These are phyloP conservation scores for Scaptodrosophila latifasciaeformis DNA, from an alignment of 2,888 invertebrate genomes.

Conservation along the genomic window DNA sequence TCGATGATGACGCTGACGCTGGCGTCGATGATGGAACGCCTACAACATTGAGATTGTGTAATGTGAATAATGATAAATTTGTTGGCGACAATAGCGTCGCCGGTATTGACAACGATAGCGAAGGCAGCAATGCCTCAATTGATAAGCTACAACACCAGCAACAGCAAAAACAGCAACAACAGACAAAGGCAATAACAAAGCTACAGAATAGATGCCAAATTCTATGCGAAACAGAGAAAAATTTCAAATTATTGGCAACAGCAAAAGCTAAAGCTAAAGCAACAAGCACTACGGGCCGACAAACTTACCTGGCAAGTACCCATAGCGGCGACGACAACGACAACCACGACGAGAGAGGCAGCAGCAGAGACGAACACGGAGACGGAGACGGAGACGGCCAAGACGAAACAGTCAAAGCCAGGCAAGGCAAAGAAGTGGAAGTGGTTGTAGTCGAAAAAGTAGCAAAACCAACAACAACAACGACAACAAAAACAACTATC, in stretches of 20 bases:
- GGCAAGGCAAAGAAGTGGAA: slow-evolving; percentile 52
- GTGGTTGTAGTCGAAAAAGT: slow-evolving; percentile 3
- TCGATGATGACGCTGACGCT: slow-evolving; percentile 28
- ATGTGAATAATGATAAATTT: slow-evolving; percentile 56
- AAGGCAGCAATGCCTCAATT: slow-evolving; percentile 24
- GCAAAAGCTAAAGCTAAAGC: not conserved
- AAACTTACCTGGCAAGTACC: slow-evolving; percentile 65
- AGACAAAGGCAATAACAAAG: slow-evolving; percentile 20
- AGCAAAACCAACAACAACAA: too few relatives aligned
- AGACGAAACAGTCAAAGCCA: slow-evolving; percentile 8
- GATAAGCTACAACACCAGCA: slow-evolving; percentile 26
- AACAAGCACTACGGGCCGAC: slow-evolving; percentile 34
- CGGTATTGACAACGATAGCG: slow-evolving; percentile 23
- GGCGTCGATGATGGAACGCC: slow-evolving; percentile 48
- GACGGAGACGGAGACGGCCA: not conserved
- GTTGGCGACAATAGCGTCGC: slow-evolving; percentile 31
- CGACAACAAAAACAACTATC: too few relatives aligned
- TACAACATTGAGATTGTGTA: slow-evolving; percentile 59
- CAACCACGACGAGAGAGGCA: slow-evolving; percentile 14
- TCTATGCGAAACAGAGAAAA: slow-evolving; percentile 60
- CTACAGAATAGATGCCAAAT: slow-evolving; percentile 59
- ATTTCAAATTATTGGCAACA: slow-evolving; percentile 16
- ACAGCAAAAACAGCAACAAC: slow-evolving; percentile 27
- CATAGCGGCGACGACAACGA: slow-evolving; percentile 16
- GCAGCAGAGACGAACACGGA: slow-evolving; percentile 7